Evolutionary conservation across 2,113 vertebrate genomes (phyloP), one percentile per base, ranked within the genome.

Genomic region (Salminus brasiliensis): DNA sequence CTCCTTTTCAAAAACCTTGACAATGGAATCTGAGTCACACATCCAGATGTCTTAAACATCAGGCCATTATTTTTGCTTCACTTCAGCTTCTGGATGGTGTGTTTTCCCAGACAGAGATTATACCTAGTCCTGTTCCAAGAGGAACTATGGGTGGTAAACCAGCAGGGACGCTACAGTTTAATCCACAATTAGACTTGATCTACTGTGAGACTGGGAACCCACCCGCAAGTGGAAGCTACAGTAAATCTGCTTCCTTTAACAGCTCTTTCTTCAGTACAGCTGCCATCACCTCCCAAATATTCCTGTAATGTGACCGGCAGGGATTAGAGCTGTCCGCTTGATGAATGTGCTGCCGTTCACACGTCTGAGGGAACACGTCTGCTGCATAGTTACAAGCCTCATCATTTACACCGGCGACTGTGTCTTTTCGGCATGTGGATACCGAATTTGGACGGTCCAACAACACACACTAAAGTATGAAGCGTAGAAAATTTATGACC

Each of bases 271-370:
- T 34, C 43, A 62, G 70, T 79, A 34, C 52, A 25, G 39, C 45
- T 39, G 12, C 41, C 36, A 71, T 76, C 59, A 66, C 34, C 36
- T 43, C 77, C 52, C 77, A 77, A 59, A 80, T 81, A 75, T 77
- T 73, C 68, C 71, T 55, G 73, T 75, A 80, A 84, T 80, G 68
- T 73, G 82, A 83, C 72, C 69, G 43, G 47, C 49, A 73, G 43
- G 78, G 62, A 84, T 83, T 72, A 76, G 43, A 68, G 18, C 70
- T 62, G 70, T 83, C 81, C 68, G 12, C 34, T 47, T 57, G 81
- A 79, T 79, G 15, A 66, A 83, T 79, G 67, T 55, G 43, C 29
- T 59, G n/a, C 41, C 16, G 53, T 18, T 81, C 55, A 63, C 34
- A 62, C 60, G 62, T 77, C 62, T 55, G 52, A 81, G 39, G 21